Conservation (phyloP, 2,113 vertebrate species). For the Pontoporia blainvillei region DNA sequence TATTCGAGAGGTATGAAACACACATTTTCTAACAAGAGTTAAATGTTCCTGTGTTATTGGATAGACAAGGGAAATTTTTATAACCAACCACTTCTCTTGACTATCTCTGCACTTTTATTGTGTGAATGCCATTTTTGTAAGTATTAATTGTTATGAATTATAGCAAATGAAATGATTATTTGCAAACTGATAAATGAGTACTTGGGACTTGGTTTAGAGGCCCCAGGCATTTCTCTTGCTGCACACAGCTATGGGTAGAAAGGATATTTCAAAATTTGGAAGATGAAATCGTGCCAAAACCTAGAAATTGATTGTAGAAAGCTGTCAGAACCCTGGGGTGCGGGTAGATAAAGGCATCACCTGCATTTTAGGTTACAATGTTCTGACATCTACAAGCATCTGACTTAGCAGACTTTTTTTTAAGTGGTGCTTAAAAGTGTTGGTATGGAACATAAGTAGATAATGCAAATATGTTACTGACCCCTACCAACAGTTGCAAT, state of each 20-base stretch:
- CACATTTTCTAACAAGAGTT: not conserved
- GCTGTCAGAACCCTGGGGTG: conserved; percentile 59
- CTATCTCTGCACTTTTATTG: not conserved
- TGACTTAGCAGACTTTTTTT: conserved; percentile 85
- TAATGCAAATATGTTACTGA: conserved; percentile 89
- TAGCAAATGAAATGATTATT: conserved; percentile 46
- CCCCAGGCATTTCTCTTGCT: not conserved
- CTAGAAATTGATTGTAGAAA: conserved; percentile 75
- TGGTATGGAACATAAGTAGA: conserved; percentile 86
- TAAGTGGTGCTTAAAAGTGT: conserved; percentile 86
- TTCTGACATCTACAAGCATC: conserved; percentile 83
- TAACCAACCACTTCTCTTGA: not conserved
- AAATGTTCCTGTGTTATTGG: not conserved
- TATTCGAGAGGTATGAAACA: not conserved
- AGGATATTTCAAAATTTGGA: conserved; percentile 45
- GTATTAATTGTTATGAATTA: conserved; percentile 34
- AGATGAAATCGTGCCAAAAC: conserved; percentile 57
- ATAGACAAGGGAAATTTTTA: not conserved
- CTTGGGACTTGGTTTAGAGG: not conserved
- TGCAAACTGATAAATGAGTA: conserved; percentile 19
- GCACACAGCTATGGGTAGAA: not conserved
- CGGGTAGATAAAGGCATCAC: conserved; percentile 63
- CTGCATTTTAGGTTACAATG: conserved; percentile 78
- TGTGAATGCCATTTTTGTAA: not conserved
- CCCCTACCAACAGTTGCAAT: conserved; percentile 85